Evolutionary conservation across 2,797 vertebrate genomes (phyloP), one percentile per base, ranked within the genome.

Genomic region (Amniataba percoides): DNA sequence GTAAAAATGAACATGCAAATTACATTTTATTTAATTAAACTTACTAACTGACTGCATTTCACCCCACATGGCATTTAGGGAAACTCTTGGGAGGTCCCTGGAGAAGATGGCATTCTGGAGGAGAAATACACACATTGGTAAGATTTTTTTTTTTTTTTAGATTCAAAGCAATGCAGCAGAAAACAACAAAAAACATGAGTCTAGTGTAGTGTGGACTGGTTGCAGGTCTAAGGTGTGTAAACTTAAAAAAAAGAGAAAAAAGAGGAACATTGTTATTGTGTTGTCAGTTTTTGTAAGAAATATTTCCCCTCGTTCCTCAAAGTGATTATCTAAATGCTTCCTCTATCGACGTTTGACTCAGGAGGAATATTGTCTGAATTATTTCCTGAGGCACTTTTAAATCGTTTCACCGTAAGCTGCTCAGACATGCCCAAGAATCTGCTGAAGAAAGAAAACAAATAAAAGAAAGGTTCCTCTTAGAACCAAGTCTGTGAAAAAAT

Each of bases 91-190:
- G 81, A 83, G 16, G 61, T 64, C 78, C 69, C 78, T n/a, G 58
- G 75, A 81, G 68, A 77, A 84, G 69, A 92, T 92, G 89, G 51
- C 74, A 40, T 82, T 90, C 77, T 90, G 90, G 91, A 88, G 67
- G 62, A 84, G 79, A 83, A 88, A 86, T 5, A 72, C 71, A 36
- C 8, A 62, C 18, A 64, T 80, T 55, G 91, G 91, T 92, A 73
- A 77, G 82, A 31, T 14, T 49, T 23, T 16, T 19, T 14, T 2
- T 23, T 31, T 57, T 51, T n/a, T 59, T 6, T 31, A 8, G 0
- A 46, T 25, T 0, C 31, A 42, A 23, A 53, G 65, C 3, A 2
- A 25, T 46, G 15, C 12, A 19, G 34, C 39, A 7, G 56, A 57
- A 19, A 74, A 21, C 46, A 43, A 61, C 48, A 61, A 15, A 31